Evolutionary conservation across 2,113 vertebrate genomes (phyloP).

Genomic region (Urocitellus parryii): DNA sequence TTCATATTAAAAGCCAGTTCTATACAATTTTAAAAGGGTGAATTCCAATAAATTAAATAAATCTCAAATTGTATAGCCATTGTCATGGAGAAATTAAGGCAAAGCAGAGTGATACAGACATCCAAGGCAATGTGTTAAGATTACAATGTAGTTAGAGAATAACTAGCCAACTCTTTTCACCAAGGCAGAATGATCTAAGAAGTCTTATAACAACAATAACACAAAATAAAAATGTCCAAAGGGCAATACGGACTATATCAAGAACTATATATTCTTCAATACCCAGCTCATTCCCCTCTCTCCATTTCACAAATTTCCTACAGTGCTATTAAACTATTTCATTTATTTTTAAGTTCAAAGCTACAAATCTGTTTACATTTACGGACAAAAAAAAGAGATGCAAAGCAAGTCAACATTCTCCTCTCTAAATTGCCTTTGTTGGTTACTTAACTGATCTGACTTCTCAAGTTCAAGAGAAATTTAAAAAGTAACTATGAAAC

Average conservation of each 20-base stretch:
- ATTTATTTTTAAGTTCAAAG: slow-evolving; percentile 33
- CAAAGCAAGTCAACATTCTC: neutral
- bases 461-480: slow-evolving; percentile 49
- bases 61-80: slow-evolving; percentile 52
- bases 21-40: slow-evolving; percentile 61
- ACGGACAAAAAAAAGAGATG: neutral
- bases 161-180: slow-evolving; percentile 29
- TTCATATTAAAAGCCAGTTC: slow-evolving; percentile 51
- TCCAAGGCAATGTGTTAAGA: neutral
- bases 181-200: neutral
- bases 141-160: slow-evolving; percentile 13
- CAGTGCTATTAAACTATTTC: slow-evolving; percentile 34
- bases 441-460: slow-evolving; percentile 12
- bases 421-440: neutral
- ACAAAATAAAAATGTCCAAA: neutral
- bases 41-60: slow-evolving; percentile 50
- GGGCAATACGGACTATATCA: slow-evolving; percentile 51
- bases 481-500: neutral
- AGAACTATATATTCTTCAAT: slow-evolving; percentile 45
- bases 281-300: neutral
- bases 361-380: slow-evolving; percentile 40
- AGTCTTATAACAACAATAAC: slow-evolving; percentile 14
- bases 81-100: slow-evolving; percentile 51
- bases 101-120: slow-evolving; percentile 33
- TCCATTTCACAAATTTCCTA: slow-evolving; percentile 52